Evolutionary conservation across 2,797 vertebrate genomes (phyloP).

Genomic region (Spinus pinus): DNA sequence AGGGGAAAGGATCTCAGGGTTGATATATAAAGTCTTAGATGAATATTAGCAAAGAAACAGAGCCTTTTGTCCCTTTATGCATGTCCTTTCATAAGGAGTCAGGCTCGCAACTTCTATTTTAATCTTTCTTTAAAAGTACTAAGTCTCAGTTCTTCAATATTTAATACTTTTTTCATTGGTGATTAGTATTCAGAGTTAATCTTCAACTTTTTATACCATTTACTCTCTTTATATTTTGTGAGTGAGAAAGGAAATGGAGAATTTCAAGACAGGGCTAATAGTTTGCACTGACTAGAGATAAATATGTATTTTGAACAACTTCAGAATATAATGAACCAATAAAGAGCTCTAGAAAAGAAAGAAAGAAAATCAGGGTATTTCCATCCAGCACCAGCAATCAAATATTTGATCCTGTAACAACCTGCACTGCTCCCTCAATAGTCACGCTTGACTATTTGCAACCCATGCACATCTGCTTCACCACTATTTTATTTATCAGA

Average conservation of each 20-base stretch:
- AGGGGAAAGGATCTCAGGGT: background rate
- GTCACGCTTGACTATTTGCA: background rate
- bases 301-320: background rate
- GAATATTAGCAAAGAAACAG: background rate
- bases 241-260: background rate
- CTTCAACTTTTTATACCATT: background rate
- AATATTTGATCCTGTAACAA: background rate
- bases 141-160: background rate
- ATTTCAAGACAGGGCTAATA: background rate
- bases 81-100: background rate
- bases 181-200: background rate
- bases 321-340: background rate
- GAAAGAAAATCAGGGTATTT: background rate
- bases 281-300: background rate
- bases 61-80: background rate
- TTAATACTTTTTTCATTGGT: background rate
- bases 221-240: background rate
- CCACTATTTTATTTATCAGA: background rate
- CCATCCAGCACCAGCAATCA: background rate
- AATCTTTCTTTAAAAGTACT: background rate
- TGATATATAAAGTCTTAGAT: rapidly evolving
- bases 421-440: background rate
- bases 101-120: background rate
- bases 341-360: background rate
- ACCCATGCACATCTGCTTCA: background rate